Base-by-base conservation (phyloP, 1,140 invertebrate species). In the Cardiocondyla obscurior region DNA sequence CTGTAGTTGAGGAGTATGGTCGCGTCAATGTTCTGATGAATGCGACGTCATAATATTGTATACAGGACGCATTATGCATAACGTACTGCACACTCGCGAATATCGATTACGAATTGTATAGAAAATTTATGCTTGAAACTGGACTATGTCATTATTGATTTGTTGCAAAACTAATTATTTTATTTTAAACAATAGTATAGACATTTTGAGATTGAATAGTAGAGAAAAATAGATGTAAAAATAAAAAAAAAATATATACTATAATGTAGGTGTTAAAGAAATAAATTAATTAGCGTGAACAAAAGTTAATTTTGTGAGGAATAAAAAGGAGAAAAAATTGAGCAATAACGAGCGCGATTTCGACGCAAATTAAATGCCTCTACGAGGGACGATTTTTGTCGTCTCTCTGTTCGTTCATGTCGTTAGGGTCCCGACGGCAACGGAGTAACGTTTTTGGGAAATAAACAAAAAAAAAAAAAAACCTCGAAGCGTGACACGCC, bases 391-490 rank as follows among this genome's bases (percentile, higher is more conserved):
- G 36, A 42, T 19, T 53, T 46, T 53, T n/a, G 60, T 33, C 62
- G 72, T 42, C 46, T 53, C 44, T 51, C 60, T 6, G 7, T n/a
- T n/a, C 58, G 44, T 53, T 36, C 46, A 22, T 28, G 49, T 79
- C 46, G 22, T 79, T 79, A 69, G 46, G 33, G 42, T 33, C 8
- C n/a, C 28, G 12, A 7, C 12, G 25, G 55, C 55, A 33, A 53
- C 46, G 44, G 8, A 19, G 28, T 76, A 67, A 67, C 46, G 14
- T 67, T 79, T 79, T 69, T 36, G 62, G 25, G 22, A 69, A 69
- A 79, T 79, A 79, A 79, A 79, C 39, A 5, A 49, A 69, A 79
- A 79, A 5, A 49, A 69, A 79, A 79, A 69, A 55, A 53, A 10
- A 12, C 33, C 53, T 7, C 4, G 6, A n/a, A 7, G 25, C 28